These are phyloP conservation scores for Heliornis fulica DNA, from an alignment of 2,113 vertebrate genomes.

Conservation along the genomic window DNA sequence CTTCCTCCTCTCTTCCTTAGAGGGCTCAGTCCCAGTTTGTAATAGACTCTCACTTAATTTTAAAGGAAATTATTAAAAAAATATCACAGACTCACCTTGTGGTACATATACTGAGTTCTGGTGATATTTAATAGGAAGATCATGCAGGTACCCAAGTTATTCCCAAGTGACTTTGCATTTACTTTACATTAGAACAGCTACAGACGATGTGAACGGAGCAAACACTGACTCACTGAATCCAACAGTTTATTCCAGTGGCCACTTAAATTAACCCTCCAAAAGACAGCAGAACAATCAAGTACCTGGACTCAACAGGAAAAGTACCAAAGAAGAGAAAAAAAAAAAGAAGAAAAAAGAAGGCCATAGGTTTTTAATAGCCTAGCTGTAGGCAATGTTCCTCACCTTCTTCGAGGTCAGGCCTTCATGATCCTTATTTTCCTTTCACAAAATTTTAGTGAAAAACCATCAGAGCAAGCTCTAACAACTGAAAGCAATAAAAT, in stretches of 20 bases:
- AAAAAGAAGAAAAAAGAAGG: background rate
- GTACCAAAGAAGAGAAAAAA: background rate
- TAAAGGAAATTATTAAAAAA: background rate
- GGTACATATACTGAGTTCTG: background rate
- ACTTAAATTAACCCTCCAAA: background rate
- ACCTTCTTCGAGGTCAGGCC: background rate
- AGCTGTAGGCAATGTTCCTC: background rate
- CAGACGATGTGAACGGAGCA: background rate
- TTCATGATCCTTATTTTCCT: background rate
- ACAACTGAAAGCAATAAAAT: background rate
- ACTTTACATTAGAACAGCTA: background rate
- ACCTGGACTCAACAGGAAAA: background rate
- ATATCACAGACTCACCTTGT: background rate
- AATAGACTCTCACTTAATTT: background rate
- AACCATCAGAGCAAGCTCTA: background rate
- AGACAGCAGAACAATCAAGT: background rate
- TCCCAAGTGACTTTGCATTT: background rate
- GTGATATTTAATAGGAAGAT: background rate
- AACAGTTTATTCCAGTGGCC: rapidly evolving
- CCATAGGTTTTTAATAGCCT: background rate
- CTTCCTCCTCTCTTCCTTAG: background rate
- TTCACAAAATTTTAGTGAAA: background rate
- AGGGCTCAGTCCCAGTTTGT: background rate
- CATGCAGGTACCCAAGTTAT: background rate
- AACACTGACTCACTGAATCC: background rate